Evolutionary conservation across 2,888 invertebrate genomes (phyloP), one percentile per base, ranked within the genome.

Genomic region (Villa cingulata): DNA sequence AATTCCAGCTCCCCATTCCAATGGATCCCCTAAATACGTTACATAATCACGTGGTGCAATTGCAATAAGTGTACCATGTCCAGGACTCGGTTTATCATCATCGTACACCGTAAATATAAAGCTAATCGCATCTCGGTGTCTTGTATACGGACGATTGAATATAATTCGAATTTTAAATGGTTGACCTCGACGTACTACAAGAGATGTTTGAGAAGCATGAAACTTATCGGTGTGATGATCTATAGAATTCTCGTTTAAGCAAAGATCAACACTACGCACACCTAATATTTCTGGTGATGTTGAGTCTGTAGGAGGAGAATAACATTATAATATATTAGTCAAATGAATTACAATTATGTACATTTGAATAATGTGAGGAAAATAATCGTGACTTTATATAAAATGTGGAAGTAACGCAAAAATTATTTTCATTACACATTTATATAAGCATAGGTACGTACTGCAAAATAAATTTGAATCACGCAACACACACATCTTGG

Each of bases 131-230:
- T 92, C 91, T 59, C 72, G 77, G 16, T 72, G 73, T 18, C 79
- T 75, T 57, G 83, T 78, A 64, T 82, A 92, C 15, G 81, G 77
- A 43, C 88, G 75, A 59, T 81, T 86, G 49, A 90, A 75, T 15
- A 75, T 74, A 46, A 92, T 71, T 57, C 80, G 78, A 32, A 69
- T 45, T 3, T 65, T 59, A 67, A 94, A 91, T 20, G 81, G 72
- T 65, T 90, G 87, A 9, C 92, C 92, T 53, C 92, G 74, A 51
- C 92, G 74, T 9, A 91, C 75, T 1, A 94, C 83, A 41, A 90
- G 72, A 53, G 80, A 75, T 41, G 70, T 63, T 41, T 69, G 66
- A 15, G 65, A 66, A 3, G 62, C 61, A 58, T 86, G 81, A 65
- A 82, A 91, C 61, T 81, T 81, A 58, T 75, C 76, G 0, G 91